Conservation (phyloP, 1,140 invertebrate species). For the Matsumurasca onukii region DNA sequence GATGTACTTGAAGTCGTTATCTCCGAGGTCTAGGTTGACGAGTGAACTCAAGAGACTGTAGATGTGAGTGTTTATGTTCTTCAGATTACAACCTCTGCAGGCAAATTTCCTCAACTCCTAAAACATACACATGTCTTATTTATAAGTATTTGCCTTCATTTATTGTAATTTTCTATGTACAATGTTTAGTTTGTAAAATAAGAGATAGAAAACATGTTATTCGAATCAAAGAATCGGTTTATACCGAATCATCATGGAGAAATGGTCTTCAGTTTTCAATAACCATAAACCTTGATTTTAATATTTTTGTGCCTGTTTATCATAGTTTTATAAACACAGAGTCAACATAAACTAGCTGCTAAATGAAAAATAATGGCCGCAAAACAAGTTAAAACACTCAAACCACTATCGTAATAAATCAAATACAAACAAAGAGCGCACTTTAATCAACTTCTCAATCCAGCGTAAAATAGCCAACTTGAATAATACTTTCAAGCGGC, state of each 20-base stretch:
- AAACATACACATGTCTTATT: slow-evolving; percentile 38
- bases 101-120: slow-evolving; percentile 66
- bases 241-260: not conserved
- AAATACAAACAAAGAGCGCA: too few species aligned
- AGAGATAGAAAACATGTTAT: not conserved
- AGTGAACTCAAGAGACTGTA: slow-evolving; percentile 70
- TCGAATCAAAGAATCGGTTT: not conserved
- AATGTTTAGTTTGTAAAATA: not conserved
- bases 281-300: not conserved
- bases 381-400: too few species aligned
- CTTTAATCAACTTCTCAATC: too few species aligned
- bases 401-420: too few species aligned
- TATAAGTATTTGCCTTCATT: not conserved
- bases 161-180: too few species aligned
- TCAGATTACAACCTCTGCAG: slow-evolving; percentile 66
- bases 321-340: too few species aligned
- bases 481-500: too few species aligned
- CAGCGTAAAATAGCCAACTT: too few species aligned
- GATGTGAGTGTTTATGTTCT: slow-evolving; percentile 71
- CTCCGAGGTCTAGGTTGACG: slow-evolving; percentile 69
- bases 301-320: too few species aligned
- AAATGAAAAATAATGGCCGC: too few species aligned
- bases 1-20: slow-evolving; percentile 76
- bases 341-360: too few species aligned
- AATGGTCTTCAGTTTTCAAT: not conserved